These are phyloP conservation scores for Cynopterus brachyotis DNA, from an alignment of 2,113 vertebrate genomes.

Conservation along the genomic window DNA sequence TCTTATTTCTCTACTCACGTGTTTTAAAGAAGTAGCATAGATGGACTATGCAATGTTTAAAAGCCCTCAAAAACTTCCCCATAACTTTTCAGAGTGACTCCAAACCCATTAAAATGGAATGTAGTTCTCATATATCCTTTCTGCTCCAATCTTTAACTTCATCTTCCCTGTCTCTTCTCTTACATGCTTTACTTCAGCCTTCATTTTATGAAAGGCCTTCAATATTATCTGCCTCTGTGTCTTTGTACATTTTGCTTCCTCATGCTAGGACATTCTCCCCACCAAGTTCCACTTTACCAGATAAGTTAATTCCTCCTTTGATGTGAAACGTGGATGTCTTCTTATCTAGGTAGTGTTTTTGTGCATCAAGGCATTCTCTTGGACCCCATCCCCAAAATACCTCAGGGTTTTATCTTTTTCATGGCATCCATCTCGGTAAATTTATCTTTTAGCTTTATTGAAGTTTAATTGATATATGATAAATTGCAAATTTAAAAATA, in stretches of 20 bases:
- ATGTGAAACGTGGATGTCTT: not conserved
- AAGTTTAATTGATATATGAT: constrained; percentile 45
- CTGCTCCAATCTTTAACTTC: not conserved
- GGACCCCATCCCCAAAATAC: not conserved
- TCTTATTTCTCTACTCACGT: not conserved
- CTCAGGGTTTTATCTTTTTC: constrained; percentile 21
- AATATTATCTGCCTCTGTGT: not conserved
- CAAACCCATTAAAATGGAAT: not conserved
- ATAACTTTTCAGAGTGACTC: not conserved
- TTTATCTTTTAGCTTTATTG: constrained; percentile 47
- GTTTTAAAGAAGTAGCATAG: not conserved
- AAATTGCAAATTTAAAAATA: constrained; percentile 33
- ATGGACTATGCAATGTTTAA: not conserved
- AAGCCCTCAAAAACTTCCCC: not conserved
- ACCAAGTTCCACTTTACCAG: not conserved
- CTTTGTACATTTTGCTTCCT: not conserved
- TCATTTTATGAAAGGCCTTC: not conserved
- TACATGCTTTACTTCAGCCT: not conserved
- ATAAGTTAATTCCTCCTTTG: not conserved
- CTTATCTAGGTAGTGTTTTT: not conserved
- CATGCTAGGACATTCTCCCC: not conserved
- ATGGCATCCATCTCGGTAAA: not conserved
- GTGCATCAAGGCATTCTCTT: not conserved
- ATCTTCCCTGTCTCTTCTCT: not conserved
- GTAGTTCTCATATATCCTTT: not conserved